Evolutionary conservation across 2,113 vertebrate genomes (phyloP), one percentile per base, ranked within the genome.

Genomic region (Sminthopsis crassicaudata): DNA sequence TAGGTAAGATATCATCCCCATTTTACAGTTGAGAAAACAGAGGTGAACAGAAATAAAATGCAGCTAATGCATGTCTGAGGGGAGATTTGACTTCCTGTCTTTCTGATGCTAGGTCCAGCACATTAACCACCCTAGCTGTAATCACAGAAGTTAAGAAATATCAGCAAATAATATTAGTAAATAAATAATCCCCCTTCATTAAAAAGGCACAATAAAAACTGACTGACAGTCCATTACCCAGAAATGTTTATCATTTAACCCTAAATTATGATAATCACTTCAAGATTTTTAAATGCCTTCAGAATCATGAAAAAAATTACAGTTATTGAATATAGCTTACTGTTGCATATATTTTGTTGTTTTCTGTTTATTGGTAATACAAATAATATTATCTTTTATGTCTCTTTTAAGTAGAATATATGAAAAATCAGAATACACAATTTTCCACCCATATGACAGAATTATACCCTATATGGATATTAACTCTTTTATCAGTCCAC

Each of bases 271-370:
- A 94, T 93, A 96, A 91, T 91, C 90, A 93, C 48, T 93, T 92
- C 94, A 95, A 91, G 54, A 97, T 93, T 94, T 89, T 91, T 53
- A 97, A 95, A 92, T 97, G 95, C 90, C 53, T 89, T 97, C 46
- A 97, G 94, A 97, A 91, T 95, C 94, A 96, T 92, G 76, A 93
- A 95, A 97, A 96, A 97, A 91, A 90, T 90, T 23, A 91, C 91
- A 92, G 95, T 91, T 46, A 36, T 89, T 30, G 8, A 76, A 30
- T 95, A 94, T 23, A 0, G 90, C 96, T 89, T 96, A 91, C 96
- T 96, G 95, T 96, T 94, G 93, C 93, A 96, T 93, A 97, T 93
- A 95, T 95, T 96, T 91, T 94, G 46, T 91, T 96, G 67, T 42
- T 42, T 84, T 84, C 19, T 96, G 93, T 94, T 96, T 95, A 88